Base-by-base conservation (phyloP, 2,797 vertebrate genomes). In the Sphaeramia orbicularis region DNA sequence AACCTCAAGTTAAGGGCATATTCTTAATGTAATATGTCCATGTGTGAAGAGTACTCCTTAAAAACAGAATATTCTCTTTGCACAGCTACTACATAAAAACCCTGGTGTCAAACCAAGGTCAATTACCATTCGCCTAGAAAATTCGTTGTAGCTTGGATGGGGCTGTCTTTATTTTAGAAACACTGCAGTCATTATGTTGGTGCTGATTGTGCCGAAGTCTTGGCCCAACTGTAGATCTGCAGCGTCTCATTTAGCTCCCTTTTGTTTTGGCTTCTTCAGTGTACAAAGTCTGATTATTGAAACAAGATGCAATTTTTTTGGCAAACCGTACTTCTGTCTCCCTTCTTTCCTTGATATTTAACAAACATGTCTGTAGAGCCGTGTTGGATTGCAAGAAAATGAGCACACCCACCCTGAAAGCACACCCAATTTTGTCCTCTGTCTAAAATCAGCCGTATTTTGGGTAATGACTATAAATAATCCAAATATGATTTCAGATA, bases 281-380 rank as follows among this genome's bases (percentile, higher is more conserved):
- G 50, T 71, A 65, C 50, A 76, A 68, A 67, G 58, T 72, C 45
- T 75, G 71, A 87, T 89, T 88, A 87, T 86, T 84, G 62, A 81
- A 80, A 75, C 71, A 85, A 79, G 74, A 73, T 52, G 19, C 13
- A 19, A 71, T 14, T 65, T 63, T 67, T 49, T 67, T 90, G 84
- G 87, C 86, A 67, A 82, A 74, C 44, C 14, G 19, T 16, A 32
- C 69, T 64, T 79, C 66, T 43, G 56, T 88, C 71, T 77, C 44
- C 43, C 44, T 58, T 60, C 40, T 65, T 63, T 80, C 51, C 61
- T 71, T 63, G 70, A 84, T 65, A 80, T 62, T 74, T 55, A 70
- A 71, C 66, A 79, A 78, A 74, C 47, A 51, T 37, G 9, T 57
- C 55, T 63, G 30, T 12, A 1, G 18, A 64, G 63, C 49, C 41